These are phyloP conservation scores for Synanthedon vespiformis DNA, from an alignment of 2,888 invertebrate genomes.

Conservation along the genomic window DNA sequence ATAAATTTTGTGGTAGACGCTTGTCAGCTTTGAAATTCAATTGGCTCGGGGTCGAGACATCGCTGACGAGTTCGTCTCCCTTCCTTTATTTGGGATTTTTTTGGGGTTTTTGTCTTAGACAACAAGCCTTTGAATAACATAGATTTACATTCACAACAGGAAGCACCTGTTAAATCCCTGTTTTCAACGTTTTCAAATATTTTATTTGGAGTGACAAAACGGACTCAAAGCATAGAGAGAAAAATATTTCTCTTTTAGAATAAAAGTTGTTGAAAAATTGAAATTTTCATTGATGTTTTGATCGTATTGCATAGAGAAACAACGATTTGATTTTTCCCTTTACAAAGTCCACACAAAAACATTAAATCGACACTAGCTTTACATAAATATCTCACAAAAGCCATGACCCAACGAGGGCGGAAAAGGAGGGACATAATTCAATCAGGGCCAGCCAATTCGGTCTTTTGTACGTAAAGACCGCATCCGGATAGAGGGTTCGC, in stretches of 20 bases:
- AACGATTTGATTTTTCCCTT: not conserved
- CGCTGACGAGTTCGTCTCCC: constrained; percentile 54
- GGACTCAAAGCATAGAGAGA: not conserved
- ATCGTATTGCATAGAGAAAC: not conserved
- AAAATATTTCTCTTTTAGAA: too few species aligned
- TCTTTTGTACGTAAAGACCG: constrained; percentile 63
- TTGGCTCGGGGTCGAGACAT: constrained; percentile 64
- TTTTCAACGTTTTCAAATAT: constrained; percentile 2
- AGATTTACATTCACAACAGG: constrained; percentile 13
- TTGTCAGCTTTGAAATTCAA: constrained; percentile 70
- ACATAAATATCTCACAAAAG: constrained; percentile 39
- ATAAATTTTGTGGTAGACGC: constrained; percentile 67
- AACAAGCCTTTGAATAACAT: constrained; percentile 23
- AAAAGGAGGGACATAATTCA: constrained; percentile 55
- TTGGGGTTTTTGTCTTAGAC: constrained; percentile 30
- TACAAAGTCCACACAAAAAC: constrained; percentile 1
- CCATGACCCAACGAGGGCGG: constrained; percentile 31
- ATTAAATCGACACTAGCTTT: constrained; percentile 12
- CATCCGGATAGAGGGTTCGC: constrained; percentile 29
- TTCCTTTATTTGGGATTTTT: constrained; percentile 42
- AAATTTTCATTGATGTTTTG: not conserved
- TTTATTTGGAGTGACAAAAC: not conserved
- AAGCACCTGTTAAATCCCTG: constrained; percentile 4
- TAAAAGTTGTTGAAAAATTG: too few species aligned
- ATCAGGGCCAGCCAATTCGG: constrained; percentile 51